Conservation (phyloP, 2,113 vertebrate genomes). For the Smithornis capensis region DNA sequence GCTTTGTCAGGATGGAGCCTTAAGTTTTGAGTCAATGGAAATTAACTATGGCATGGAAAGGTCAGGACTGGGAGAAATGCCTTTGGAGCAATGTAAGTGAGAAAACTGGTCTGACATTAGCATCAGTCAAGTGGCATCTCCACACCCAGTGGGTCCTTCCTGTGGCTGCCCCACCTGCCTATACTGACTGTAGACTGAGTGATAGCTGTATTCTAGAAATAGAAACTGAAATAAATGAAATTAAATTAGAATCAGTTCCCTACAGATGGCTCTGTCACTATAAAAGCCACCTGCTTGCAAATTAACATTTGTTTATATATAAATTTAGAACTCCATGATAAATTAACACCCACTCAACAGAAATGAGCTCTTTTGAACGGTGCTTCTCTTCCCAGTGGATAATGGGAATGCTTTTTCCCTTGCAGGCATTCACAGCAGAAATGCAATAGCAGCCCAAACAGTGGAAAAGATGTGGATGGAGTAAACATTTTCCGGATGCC, state of each 20-base stretch:
- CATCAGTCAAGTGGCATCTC: not conserved
- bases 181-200: not conserved
- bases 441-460: not conserved
- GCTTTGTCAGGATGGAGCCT: not conserved
- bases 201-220: not conserved
- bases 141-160: not conserved
- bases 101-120: not conserved
- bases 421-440: conserved; percentile 4
- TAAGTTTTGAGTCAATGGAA: not conserved
- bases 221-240: conserved; percentile 1
- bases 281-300: conserved; percentile 18
- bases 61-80: not conserved
- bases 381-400: not conserved
- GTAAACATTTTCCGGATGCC: not conserved
- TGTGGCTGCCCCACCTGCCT: not conserved
- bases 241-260: not conserved
- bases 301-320: conserved; percentile 15
- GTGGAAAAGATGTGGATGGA: not conserved
- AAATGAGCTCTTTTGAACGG: not conserved
- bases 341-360: conserved; percentile 2
- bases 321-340: conserved; percentile 27
- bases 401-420: not conserved
- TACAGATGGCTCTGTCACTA: conserved; percentile 26
- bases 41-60: not conserved
- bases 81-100: not conserved